Evolutionary conservation across 2,797 vertebrate species (phyloP), one percentile per base, ranked within the genome.

Genomic region (Hephaestus fuliginosus): DNA sequence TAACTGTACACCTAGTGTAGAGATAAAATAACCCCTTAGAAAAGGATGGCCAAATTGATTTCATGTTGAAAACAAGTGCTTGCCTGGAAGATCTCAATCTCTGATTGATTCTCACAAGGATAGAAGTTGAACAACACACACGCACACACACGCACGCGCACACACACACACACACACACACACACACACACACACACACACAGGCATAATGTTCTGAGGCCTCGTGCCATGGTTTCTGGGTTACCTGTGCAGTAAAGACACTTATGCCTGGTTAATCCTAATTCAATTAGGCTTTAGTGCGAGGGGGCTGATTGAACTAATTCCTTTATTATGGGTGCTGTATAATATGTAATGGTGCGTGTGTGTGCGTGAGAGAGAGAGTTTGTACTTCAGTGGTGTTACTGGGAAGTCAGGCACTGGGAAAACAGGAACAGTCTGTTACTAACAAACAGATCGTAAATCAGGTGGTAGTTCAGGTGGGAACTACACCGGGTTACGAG

Each of bases 241-340:
- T 84, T 91, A 96, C 95, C 89, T 81, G 81, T 66, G 86, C 76
- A 76, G 77, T 70, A 74, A 70, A 81, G 61, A 76, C n/a, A 44
- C 70, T 74, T 76, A 88, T 70, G 89, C 74, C 57, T 62, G 25
- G 74, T 87, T 71, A 75, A 81, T n/a, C 44, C 84, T 95, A 93
- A 96, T 94, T 94, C 92, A 94, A 94, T 95, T 95, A 93, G 81
- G 69, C 91, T 95, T 96, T 95, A 96, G 90, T 93, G 93, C 82
- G 30, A 78, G 85, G 74, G 52, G 81, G 64, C 79, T 87, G 83
- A 89, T 89, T 18, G 76, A 78, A 81, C 87, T 93, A 92, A 94
- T 84, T 90, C 85, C 84, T 93, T 91, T 89, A 91, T 91, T 83
- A 88, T 53, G 57, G 86, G 78, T 58, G 83, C 77, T 80, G 53